phyloP scores from a whole-genome alignment of 2,113 vertebrate species.

The Dicentrarchus labrax region DNA sequence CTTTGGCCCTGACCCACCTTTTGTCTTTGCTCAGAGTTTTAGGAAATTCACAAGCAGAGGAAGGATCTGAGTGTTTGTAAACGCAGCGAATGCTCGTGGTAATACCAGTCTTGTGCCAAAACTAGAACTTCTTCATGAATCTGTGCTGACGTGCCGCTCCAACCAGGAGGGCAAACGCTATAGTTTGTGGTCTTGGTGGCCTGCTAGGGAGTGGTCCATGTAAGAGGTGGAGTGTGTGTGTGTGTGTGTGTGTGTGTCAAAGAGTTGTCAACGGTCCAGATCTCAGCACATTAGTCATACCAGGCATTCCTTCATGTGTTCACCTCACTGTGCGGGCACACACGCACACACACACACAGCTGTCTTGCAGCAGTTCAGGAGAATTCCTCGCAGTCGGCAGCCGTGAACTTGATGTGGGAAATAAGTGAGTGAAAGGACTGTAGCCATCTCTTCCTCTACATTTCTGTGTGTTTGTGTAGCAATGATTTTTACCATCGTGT shows the following conservation, averaged over 20 bases:
- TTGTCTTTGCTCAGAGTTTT: slow-evolving; percentile 2
- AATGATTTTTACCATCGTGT: slow-evolving; percentile 11
- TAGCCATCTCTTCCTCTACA: slow-evolving; percentile 5
- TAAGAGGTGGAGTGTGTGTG: slow-evolving; percentile 15
- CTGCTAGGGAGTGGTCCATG: slow-evolving; percentile 63
- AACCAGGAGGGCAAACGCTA: slow-evolving; percentile 21
- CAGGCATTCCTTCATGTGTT: slow-evolving; percentile 71
- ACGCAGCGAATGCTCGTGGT: slow-evolving; percentile 8
- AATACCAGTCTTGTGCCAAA: background rate
- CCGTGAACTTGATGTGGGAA: slow-evolving; percentile 60
- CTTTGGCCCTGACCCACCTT: background rate
- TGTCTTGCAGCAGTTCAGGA: slow-evolving; percentile 18
- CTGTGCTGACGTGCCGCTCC: slow-evolving; percentile 27
- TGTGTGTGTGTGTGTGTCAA: slow-evolving; percentile 47
- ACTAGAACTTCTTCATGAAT: slow-evolving; percentile 50
- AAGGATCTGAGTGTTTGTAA: slow-evolving; percentile 1
- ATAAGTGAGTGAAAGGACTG: slow-evolving; percentile 25
- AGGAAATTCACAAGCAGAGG: background rate
- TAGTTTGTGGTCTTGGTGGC: slow-evolving; percentile 62
- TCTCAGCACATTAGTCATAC: slow-evolving; percentile 72
- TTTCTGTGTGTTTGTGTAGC: slow-evolving; percentile 18
- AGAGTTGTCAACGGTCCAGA: slow-evolving; percentile 66
- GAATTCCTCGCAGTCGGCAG: slow-evolving; percentile 68
- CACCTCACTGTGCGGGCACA: slow-evolving; percentile 34
- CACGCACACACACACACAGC: slow-evolving; percentile 32